Evolutionary conservation across 2,797 vertebrate species (phyloP), one percentile per base, ranked within the genome.

Genomic region (Triplophysa bombifrons): DNA sequence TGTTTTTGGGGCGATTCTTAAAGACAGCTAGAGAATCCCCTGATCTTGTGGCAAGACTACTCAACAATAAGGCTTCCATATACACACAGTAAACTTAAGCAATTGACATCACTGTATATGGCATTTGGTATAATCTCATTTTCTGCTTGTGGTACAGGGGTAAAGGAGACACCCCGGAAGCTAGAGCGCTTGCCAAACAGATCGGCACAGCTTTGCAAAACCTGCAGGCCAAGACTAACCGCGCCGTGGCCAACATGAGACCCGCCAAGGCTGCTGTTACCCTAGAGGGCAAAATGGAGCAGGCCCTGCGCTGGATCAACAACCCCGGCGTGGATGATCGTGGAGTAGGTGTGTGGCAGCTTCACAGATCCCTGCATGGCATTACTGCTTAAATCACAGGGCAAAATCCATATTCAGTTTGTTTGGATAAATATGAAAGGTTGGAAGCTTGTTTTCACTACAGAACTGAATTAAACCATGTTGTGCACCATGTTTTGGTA

Each of bases 221-320:
- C 75, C 90, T 99, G 74, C 98, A 99, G 92, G 95, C 95, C 80
- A 99, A 99, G 91, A 97, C 96, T 69, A 98, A 97, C 89, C 93
- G 92, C n/a, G 96, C 96, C 5, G 96, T 99, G 84, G 96, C 96
- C 80, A 99, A 97, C 88, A 99, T 96, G 74, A 94, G 97, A 72
- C 98, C 98, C 0, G 93, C 96, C 82, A 99, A 99, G 86, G 95
- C 97, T 61, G 97, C 97, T 1, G 92, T 99, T 68, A 97, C 97
- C 79, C 88, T 99, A 81, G 97, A 98, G 85, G 98, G 98, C 72
- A 99, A 99, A 91, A 98, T 99, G 86, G 98, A 99, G 82, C 98
- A 99, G 89, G 98, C 98, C 8, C 95, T 97, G 3, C 94, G 96
- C 80, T 99, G 98, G 98, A 96, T 95, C 81, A 97, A 96, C 89